Base-by-base conservation (phyloP, 2,113 vertebrate genomes). In the Aptenodytes forsteri region DNA sequence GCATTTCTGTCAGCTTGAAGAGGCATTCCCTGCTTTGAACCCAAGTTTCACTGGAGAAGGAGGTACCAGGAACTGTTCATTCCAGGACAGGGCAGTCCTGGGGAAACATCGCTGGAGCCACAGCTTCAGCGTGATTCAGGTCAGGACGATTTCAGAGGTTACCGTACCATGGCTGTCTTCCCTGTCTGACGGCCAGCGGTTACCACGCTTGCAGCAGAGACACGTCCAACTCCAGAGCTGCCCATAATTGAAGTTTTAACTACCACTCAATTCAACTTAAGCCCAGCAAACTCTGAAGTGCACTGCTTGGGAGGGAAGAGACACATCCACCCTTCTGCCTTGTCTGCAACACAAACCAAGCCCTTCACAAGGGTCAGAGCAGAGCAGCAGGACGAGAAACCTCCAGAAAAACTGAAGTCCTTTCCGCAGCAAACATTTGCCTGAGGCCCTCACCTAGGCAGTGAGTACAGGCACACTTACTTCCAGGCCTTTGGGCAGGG, bases 211-310 rank as follows among this genome's bases (percentile, higher is more conserved):
- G 70, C 82, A 94, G 70, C 49, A 95, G 61, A 89, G 78, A 93
- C 49, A 62, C 4, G 2, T 86, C 71, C 78, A 80, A 18, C 78
- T 77, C 44, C 85, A 80, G 71, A 86, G 92, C 89, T 83, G 90
- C 58, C 92, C 90, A 46, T 88, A 94, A 97, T 29, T 97, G 93
- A 96, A 79, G 73, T 93, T 80, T 67, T 91, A 96, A 83, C 61
- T 69, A 80, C 84, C 58, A 42, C 46, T 65, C 56, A 34, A 26
- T 62, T 49, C 40, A 66, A 7, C 9, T 86, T 23, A 72, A 88
- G 32, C 78, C 42, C 58, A 49, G 84, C 7, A 2, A 90, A n/a
- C 70, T 76, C 89, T 55, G 55, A 64, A 93, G 50, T 2, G 12
- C 42, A 19, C 32, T 0, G 0, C 73, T 29, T 40, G 34, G 78